Conservation (phyloP, 1,140 invertebrate genomes). For the Macrobrachium rosenbergii region DNA sequence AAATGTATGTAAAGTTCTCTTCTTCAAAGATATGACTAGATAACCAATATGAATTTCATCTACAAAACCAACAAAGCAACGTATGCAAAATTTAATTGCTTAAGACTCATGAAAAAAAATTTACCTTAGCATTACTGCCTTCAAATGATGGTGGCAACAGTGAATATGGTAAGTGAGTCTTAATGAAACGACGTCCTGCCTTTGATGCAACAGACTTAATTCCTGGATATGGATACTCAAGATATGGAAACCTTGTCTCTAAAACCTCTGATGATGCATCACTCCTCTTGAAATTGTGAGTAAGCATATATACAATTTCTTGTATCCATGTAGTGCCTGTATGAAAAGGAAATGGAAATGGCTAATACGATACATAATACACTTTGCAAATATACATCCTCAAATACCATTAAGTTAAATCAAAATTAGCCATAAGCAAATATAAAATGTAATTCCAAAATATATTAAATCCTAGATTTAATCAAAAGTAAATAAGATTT, state of each 20-base stretch:
- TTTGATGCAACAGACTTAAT: constrained; percentile 65
- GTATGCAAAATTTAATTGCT: no score
- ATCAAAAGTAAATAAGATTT: neutral
- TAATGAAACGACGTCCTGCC: constrained; percentile 70
- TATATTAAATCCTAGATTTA: no score
- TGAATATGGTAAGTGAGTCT: constrained; percentile 72
- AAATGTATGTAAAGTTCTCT: neutral
- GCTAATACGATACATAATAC: neutral
- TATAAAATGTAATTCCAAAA: no score
- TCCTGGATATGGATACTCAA: constrained; percentile 73
- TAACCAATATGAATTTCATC: no score
- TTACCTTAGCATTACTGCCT: constrained; percentile 75
- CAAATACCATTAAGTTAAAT: neutral
- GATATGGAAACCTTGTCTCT: constrained; percentile 73
- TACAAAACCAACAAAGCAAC: no score
- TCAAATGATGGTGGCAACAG: constrained; percentile 70
- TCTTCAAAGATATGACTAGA: no score
- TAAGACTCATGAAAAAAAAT: neutral
- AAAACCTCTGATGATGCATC: constrained; percentile 68
- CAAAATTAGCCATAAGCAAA: no score
- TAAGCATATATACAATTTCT: constrained; percentile 85
- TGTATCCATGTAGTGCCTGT: constrained; percentile 86
- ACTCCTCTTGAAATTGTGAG: constrained; percentile 73
- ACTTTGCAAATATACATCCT: neutral
- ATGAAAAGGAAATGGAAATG: neutral